phyloP scores from a whole-genome alignment of 2,797 vertebrate species.

The Lepilemur septentrionalis region DNA sequence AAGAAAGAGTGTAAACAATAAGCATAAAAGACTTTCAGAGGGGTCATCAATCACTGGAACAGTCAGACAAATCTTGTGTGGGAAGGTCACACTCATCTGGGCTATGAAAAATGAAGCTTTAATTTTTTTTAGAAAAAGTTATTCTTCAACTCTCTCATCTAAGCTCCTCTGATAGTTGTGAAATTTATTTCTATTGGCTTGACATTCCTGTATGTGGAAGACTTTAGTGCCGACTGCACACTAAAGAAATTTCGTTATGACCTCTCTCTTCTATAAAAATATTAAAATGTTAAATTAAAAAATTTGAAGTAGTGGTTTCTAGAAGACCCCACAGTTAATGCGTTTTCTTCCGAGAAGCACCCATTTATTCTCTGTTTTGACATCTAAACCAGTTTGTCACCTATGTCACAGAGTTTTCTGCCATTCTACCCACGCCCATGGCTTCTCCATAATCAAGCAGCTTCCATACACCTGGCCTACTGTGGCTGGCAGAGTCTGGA shows the following conservation, averaged over 20 bases:
- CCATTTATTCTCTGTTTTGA: slow-evolving; percentile 49
- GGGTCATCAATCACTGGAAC: neutral
- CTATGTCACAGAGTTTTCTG: neutral
- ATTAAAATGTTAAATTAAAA: slow-evolving; percentile 73
- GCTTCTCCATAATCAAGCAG: neutral
- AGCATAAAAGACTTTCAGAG: neutral
- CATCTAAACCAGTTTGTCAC: neutral
- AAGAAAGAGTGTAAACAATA: neutral
- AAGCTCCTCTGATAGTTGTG: slow-evolving; percentile 20
- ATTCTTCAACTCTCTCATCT: slow-evolving; percentile 33
- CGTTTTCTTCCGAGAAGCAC: slow-evolving; percentile 54
- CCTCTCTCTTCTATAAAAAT: slow-evolving; percentile 54
- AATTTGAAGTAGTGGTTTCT: slow-evolving; percentile 57
- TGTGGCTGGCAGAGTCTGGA: neutral
- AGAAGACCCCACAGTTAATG: slow-evolving; percentile 35
- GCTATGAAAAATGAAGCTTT: neutral
- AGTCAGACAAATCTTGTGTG: neutral
- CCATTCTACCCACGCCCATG: neutral
- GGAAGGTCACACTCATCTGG: neutral
- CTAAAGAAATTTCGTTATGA: slow-evolving; percentile 64
- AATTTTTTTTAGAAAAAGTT: neutral
- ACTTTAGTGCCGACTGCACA: slow-evolving; percentile 43
- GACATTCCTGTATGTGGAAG: slow-evolving; percentile 26
- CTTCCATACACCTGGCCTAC: neutral
- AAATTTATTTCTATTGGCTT: slow-evolving; percentile 70